Evolutionary conservation across 2,888 invertebrate genomes (phyloP), one percentile per base, ranked within the genome.

Genomic region (Capitulum mitella): DNA sequence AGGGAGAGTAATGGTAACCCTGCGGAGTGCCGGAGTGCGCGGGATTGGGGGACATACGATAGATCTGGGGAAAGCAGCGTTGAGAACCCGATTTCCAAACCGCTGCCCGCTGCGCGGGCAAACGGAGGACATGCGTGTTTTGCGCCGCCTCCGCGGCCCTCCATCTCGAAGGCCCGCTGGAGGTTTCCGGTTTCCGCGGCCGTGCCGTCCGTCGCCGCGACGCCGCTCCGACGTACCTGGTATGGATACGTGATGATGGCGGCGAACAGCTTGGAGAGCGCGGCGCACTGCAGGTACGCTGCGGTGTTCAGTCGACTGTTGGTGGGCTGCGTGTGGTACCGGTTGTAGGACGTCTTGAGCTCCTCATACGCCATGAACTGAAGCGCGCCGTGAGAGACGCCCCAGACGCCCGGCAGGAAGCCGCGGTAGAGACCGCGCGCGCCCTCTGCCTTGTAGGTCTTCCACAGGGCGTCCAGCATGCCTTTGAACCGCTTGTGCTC

Each of bases 291-390:
- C 79, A 98, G 89, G 88, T 98, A 98, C 86, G 97, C 97, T 77
- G 90, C 85, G 48, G 95, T 94, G 40, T 90, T 91, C 91, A 98
- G 87, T 90, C 96, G 95, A 78, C 92, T 90, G 85, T 96, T 94
- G 83, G 93, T 92, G 80, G 95, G 92, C 84, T 92, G 87, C 82
- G 92, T 90, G 84, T 92, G 89, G 86, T 93, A 92, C 84, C 90
- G 89, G 85, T 96, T 96, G 87, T 97, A 97, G 82, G 89, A 88
- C 84, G 94, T 46, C 79, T 98, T 98, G 93, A 99, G 92, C 87
- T 98, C 97, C 87, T 99, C 98, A 86, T 99, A 99, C 37, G 94
- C 92, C 94, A 98, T 97, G 87, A 99, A 98, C 88, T 99, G 99
- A 84, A 99, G 89, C 77, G 98, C 97, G 83, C 99, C 98, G 88